Conservation (phyloP, 1,140 invertebrate genomes). For the Bombus cullumanus region DNA sequence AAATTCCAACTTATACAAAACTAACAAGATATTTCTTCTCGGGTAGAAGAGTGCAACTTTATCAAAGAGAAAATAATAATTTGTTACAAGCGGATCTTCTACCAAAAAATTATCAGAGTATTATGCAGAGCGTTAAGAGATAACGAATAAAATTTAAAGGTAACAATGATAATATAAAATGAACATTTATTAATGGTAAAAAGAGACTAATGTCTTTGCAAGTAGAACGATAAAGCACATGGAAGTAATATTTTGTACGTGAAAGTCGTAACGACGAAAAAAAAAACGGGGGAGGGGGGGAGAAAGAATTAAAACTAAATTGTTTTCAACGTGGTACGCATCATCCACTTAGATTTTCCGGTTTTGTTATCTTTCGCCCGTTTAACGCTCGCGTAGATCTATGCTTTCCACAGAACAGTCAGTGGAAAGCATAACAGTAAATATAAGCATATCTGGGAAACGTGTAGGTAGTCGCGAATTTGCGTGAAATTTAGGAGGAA, state of each 20-base stretch:
- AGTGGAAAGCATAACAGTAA: not conserved
- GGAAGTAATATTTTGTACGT: not conserved
- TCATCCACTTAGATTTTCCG: slow-evolving; percentile 18
- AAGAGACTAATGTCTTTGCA: not conserved
- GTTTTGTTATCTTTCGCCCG: not conserved
- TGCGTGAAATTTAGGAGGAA: not conserved
- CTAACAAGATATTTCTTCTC: too few relatives aligned
- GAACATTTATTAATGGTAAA: not conserved
- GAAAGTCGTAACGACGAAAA: too few relatives aligned
- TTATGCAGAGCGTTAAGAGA: too few relatives aligned
- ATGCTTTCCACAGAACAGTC: not conserved
- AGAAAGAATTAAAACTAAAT: not conserved
- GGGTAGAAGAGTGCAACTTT: too few relatives aligned
- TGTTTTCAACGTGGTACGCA: not conserved
- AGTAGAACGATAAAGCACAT: not conserved
- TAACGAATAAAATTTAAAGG: too few relatives aligned
- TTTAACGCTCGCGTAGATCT: slow-evolving; percentile 32
- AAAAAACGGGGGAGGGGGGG: not conserved
- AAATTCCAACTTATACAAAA: too few relatives aligned
- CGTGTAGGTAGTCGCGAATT: not conserved
- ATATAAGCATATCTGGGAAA: slow-evolving; percentile 17
- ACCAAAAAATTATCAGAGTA: too few relatives aligned
- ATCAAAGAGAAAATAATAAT: too few relatives aligned
- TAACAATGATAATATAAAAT: too few relatives aligned
- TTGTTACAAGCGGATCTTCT: too few relatives aligned